Percentiles rank a stretch among this genome's conserved stretches.
Evolutionary conservation across 2,797 vertebrate species (phyloP).

Genomic region (Diplodus puntazzo): DNA sequence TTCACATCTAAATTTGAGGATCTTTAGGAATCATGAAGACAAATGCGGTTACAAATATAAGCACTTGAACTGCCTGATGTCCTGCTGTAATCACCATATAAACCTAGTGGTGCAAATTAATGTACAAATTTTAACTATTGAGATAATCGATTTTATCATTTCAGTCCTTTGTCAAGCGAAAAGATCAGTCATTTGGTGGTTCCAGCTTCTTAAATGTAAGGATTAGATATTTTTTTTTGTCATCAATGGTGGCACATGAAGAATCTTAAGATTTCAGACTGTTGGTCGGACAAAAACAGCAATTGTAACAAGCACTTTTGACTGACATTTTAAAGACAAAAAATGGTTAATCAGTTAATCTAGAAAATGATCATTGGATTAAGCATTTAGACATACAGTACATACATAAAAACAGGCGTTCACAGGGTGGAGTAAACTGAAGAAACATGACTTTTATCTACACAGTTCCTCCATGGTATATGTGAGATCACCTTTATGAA

Average conservation of each 20-base stretch:
- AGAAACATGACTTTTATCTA: neutral
- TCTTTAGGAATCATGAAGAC: neutral
- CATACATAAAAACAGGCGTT: neutral
- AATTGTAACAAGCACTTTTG: too few species aligned
- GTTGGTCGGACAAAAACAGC: too few species aligned
- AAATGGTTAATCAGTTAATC: too few species aligned
- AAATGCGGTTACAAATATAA: neutral
- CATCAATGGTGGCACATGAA: too few species aligned
- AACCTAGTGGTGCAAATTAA: neutral
- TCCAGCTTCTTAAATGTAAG: too few species aligned
- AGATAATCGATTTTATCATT: too few species aligned
- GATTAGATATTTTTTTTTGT: too few species aligned
- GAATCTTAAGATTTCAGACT: too few species aligned
- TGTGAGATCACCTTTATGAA: slow-evolving; percentile 32
- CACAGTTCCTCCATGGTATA: slow-evolving; percentile 10
- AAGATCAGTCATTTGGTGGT: too few species aligned
- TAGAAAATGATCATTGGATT: too few species aligned
- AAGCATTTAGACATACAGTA: neutral
- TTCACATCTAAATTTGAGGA: neutral
- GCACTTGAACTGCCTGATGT: neutral
- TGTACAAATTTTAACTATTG: neutral
- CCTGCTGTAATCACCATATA: neutral
- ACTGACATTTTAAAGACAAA: too few species aligned
- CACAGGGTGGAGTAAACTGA: neutral
- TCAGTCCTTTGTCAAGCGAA: too few species aligned